Evolutionary conservation across 2,797 vertebrate species (phyloP).

Genomic region (Acanthornis magna): DNA sequence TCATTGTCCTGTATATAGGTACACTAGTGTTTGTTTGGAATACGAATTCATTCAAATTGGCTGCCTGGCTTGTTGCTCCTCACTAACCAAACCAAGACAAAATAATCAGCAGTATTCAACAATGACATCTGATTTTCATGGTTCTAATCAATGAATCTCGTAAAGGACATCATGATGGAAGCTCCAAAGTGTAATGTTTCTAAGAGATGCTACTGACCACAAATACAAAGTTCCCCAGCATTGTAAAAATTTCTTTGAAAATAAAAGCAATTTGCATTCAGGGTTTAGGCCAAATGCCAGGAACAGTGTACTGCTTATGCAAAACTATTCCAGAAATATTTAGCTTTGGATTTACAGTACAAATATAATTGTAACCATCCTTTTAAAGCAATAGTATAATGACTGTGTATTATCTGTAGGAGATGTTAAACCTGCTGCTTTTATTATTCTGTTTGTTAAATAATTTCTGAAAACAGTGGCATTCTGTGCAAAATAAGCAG

Average conservation of each 20-base stretch:
- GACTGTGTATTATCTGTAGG: neutral
- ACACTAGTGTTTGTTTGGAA: neutral
- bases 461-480: neutral
- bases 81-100: slow-evolving; percentile 14
- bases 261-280: neutral
- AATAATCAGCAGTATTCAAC: neutral
- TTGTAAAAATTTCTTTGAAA: slow-evolving; percentile 3
- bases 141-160: neutral
- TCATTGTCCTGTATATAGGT: neutral
- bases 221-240: neutral
- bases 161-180: neutral
- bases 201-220: neutral
- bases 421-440: neutral
- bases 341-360: neutral
- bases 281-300: neutral
- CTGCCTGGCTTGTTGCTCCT: neutral
- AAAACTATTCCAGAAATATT: neutral
- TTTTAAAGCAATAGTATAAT: neutral
- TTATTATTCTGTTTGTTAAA: neutral
- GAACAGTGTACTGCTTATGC: neutral
- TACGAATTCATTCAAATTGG: neutral
- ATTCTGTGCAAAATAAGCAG: neutral
- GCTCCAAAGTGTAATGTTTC: neutral
- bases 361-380: neutral
- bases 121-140: slow-evolving; percentile 15